These are phyloP conservation scores for Shargacucullia verbasci DNA, from an alignment of 2,888 invertebrate species.

Conservation along the genomic window DNA sequence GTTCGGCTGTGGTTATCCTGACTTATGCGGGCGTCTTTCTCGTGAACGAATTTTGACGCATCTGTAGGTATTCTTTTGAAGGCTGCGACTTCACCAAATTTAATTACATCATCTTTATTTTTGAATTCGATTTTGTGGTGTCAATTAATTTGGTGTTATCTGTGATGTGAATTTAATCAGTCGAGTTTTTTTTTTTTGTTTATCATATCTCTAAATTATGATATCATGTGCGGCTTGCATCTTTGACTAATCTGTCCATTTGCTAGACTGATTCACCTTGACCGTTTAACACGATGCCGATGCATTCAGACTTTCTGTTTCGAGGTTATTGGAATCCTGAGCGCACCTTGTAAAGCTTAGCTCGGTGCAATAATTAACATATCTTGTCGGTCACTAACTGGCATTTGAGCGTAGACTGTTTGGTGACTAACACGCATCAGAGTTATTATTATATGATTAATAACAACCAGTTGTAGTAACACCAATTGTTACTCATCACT, in stretches of 20 bases:
- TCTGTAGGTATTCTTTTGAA: constrained; percentile 62
- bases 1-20: constrained; percentile 85
- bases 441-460: constrained; percentile 41
- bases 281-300: constrained; percentile 72
- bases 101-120: constrained; percentile 52
- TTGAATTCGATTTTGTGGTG: constrained; percentile 34
- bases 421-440: constrained; percentile 56
- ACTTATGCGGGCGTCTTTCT: constrained; percentile 83
- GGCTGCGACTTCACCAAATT: constrained; percentile 55
- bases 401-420: constrained; percentile 59
- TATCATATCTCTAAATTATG: constrained; percentile 51
- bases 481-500: constrained; percentile 30
- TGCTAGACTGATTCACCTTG: constrained; percentile 77
- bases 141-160: constrained; percentile 48
- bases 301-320: constrained; percentile 78
- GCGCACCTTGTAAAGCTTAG: constrained; percentile 63
- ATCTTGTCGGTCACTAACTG: constrained; percentile 63
- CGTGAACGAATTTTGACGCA: constrained; percentile 74
- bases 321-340: constrained; percentile 77
- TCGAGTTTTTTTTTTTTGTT: constrained; percentile 51
- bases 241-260: constrained; percentile 53
- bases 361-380: constrained; percentile 63
- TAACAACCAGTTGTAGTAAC: constrained; percentile 19
- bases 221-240: constrained; percentile 49
- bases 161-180: constrained; percentile 47